A percentile compares a stretch with the other conserved stretches of the same genome.
Evolutionary conservation across 2,113 vertebrate species (phyloP).

Genomic region (Nothobranchius furzeri): DNA sequence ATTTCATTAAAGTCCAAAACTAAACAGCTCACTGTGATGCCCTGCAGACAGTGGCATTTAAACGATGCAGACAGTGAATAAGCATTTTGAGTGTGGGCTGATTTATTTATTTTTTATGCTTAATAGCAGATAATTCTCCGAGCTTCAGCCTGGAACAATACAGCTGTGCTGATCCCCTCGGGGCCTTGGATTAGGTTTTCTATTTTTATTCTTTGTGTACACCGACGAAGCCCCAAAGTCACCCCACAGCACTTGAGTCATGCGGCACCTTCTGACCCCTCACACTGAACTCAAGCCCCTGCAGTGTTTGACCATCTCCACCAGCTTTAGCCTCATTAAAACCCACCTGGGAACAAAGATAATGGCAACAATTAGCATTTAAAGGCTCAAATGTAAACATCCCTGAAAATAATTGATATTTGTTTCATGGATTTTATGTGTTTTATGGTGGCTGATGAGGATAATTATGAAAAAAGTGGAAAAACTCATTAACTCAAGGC

Average conservation of each 20-base stretch:
- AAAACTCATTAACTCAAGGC: background rate
- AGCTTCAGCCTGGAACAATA: constrained; percentile 20
- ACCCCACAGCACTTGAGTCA: constrained; percentile 23
- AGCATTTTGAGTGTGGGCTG: constrained; percentile 4
- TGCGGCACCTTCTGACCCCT: constrained; percentile 23
- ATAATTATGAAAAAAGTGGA: background rate
- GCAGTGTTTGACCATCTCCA: background rate
- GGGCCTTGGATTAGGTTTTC: constrained; percentile 31
- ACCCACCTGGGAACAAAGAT: background rate
- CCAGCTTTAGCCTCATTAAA: constrained; percentile 5
- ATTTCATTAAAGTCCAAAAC: background rate
- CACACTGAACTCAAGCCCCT: constrained; percentile 1
- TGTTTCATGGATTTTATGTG: background rate
- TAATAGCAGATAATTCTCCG: constrained; percentile 32
- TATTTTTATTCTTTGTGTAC: constrained; percentile 37
- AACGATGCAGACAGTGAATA: constrained; percentile 12
- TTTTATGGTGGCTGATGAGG: background rate
- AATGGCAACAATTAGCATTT: background rate
- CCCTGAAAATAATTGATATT: background rate
- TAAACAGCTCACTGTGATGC: background rate
- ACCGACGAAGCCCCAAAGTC: constrained; percentile 26
- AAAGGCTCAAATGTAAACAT: background rate
- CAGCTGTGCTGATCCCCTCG: constrained; percentile 12
- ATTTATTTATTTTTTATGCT: background rate
- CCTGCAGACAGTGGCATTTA: constrained; percentile 6